Conservation (phyloP, 2,888 invertebrate species). For the Cerastis rubricosa region DNA sequence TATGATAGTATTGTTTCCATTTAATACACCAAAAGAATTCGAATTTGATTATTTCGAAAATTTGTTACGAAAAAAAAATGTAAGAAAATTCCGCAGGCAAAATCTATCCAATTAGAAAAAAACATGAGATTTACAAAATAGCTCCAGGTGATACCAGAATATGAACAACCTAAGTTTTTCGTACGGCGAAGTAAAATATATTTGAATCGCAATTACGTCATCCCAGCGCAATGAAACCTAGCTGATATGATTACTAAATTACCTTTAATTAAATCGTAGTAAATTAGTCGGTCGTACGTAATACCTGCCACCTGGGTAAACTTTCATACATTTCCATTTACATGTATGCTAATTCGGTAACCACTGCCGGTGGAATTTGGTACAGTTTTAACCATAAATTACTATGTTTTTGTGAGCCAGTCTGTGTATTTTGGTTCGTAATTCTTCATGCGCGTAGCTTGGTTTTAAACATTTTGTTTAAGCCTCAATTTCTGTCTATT, state of each 20-base stretch:
- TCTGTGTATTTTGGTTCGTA: conserved; percentile 6
- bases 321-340: conserved; percentile 43
- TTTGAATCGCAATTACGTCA: not conserved
- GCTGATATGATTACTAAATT: not conserved
- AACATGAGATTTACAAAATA: not conserved
- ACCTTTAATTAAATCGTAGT: conserved; percentile 1
- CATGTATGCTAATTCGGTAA: conserved; percentile 51
- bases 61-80: not conserved
- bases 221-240: not conserved
- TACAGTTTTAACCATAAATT: conserved; percentile 38
- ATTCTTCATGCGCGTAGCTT: not conserved
- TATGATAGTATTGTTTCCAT: not conserved
- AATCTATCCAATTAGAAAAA: not conserved
- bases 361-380: conserved; percentile 23
- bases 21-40: not conserved
- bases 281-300: not conserved
- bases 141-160: not conserved
- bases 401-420: conserved; percentile 39
- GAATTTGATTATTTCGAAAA: not conserved
- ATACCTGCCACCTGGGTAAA: conserved; percentile 22
- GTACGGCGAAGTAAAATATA: not conserved
- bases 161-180: no score
- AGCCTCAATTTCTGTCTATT: no score
- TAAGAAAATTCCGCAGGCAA: not conserved
- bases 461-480: no score